These are phyloP conservation scores for Tetranychus truncatus DNA, from an alignment of 2,888 invertebrate species.

Conservation along the genomic window DNA sequence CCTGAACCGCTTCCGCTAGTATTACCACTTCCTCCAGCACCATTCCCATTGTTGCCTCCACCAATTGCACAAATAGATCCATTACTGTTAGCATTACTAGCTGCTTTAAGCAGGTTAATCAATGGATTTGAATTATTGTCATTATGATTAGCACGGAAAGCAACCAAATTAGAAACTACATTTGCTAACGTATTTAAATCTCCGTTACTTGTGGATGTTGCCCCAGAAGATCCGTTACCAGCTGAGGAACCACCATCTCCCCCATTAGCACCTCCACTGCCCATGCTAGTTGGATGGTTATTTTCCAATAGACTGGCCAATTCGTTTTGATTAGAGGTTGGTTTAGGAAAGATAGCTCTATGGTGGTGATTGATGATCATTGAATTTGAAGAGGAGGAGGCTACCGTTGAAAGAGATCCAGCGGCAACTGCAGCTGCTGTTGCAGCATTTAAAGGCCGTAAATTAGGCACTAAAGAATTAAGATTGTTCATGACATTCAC, in stretches of 20 bases:
- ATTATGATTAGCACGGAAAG: conserved; percentile 28
- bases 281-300: conserved; percentile 29
- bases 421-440: neutral
- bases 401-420: neutral
- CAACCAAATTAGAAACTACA: conserved; percentile 37
- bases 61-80: conserved; percentile 10
- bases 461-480: conserved; percentile 9
- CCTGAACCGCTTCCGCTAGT: conserved; percentile 14
- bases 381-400: neutral
- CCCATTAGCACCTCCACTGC: conserved; percentile 29
- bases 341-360: conserved; percentile 17
- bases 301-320: conserved; percentile 17
- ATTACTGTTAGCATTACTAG: conserved; percentile 7
- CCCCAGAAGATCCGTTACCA: conserved; percentile 24
- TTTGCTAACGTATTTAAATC: conserved; percentile 37
- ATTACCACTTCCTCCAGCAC: conserved; percentile 22
- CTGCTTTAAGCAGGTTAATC: neutral
- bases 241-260: conserved; percentile 8
- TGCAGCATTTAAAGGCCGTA: conserved; percentile 3
- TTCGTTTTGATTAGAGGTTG: conserved; percentile 7
- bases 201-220: conserved; percentile 30
- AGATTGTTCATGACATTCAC: neutral
- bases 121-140: neutral
- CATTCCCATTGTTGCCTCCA: conserved; percentile 16
- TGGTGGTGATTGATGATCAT: conserved; percentile 4